phyloP scores from a whole-genome alignment of 2,888 invertebrate genomes.

The Charanyca ferruginea region DNA sequence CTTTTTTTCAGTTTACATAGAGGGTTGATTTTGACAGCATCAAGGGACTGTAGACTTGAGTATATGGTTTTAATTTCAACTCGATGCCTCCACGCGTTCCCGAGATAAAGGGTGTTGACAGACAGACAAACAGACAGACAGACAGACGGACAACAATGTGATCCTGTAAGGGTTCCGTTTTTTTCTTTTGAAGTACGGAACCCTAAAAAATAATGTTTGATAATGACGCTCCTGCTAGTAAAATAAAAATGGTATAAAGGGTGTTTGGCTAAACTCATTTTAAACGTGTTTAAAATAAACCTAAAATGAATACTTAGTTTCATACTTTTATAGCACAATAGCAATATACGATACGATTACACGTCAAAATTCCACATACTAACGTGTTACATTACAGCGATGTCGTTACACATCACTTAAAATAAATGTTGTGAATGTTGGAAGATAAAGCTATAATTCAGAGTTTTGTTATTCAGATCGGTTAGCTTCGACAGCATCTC shows the following conservation, averaged over 20 bases:
- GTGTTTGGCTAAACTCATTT: conserved; percentile 41
- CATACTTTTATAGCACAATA: conserved; percentile 41
- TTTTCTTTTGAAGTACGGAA: too few relatives aligned
- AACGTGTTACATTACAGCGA: conserved; percentile 38
- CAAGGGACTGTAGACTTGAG: too few relatives aligned
- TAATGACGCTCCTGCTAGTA: conserved; percentile 13
- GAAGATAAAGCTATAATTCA: conserved; percentile 56
- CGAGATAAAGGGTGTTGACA: too few relatives aligned
- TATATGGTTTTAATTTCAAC: too few relatives aligned
- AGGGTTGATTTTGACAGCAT: too few relatives aligned
- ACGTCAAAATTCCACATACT: conserved; percentile 50
- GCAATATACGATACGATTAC: conserved; percentile 55
- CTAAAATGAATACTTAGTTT: conserved; percentile 45
- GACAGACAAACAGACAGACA: too few relatives aligned
- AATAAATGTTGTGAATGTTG: conserved; percentile 36
- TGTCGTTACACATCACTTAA: conserved; percentile 45
- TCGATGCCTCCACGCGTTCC: too few relatives aligned
- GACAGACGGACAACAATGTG: too few relatives aligned
- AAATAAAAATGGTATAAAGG: conserved; percentile 48
- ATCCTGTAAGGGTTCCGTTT: too few relatives aligned
- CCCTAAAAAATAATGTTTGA: too few relatives aligned
- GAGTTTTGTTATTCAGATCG: conserved; percentile 66
- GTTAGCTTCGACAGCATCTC: conserved; percentile 69
- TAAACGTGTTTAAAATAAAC: conserved; percentile 55
- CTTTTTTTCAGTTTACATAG: too few relatives aligned